These are phyloP conservation scores for Pelodiscus sinensis DNA, from an alignment of 2,113 vertebrate species.

Conservation along the genomic window DNA sequence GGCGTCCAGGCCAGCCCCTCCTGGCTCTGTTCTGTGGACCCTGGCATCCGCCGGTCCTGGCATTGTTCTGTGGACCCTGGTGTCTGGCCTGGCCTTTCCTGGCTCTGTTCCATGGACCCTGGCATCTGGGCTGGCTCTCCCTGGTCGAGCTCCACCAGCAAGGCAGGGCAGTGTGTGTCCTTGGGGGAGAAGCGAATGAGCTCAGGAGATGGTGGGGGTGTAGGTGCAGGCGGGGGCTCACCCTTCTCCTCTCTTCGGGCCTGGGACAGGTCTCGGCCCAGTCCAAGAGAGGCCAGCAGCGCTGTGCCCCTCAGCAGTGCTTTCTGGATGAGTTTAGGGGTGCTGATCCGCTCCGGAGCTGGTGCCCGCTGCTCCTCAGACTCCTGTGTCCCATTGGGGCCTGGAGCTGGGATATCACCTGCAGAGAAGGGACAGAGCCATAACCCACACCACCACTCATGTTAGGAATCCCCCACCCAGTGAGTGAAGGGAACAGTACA, in stretches of 20 bases:
- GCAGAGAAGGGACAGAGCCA: conserved; percentile 65
- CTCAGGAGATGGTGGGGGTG: conserved; percentile 28
- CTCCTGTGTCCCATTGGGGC: conserved; percentile 39
- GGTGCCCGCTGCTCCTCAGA: conserved; percentile 64
- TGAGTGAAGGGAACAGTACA: conserved; percentile 9
- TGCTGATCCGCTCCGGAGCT: conserved; percentile 35
- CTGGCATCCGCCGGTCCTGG: not conserved
- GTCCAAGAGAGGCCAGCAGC: conserved; percentile 84
- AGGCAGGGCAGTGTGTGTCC: not conserved
- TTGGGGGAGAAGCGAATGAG: conserved; percentile 39
- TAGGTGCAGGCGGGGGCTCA: conserved; percentile 41
- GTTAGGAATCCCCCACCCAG: not conserved
- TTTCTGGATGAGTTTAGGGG: conserved; percentile 80
- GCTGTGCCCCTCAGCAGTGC: conserved; percentile 81
- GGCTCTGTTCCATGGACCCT: not conserved
- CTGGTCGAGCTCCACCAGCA: not conserved
- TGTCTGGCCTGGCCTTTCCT: too few relatives aligned
- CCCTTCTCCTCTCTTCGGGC: conserved; percentile 54
- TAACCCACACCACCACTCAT: conserved; percentile 48
- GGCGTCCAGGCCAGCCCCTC: not conserved
- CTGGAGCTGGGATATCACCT: conserved; percentile 41
- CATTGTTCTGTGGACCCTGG: not conserved
- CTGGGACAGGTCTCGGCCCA: conserved; percentile 77
- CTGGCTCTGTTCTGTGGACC: not conserved
- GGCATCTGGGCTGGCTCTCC: not conserved